These are phyloP conservation scores for Galeopsomyia nigrocyanea DNA, from an alignment of 2,888 invertebrate genomes.

Conservation along the genomic window DNA sequence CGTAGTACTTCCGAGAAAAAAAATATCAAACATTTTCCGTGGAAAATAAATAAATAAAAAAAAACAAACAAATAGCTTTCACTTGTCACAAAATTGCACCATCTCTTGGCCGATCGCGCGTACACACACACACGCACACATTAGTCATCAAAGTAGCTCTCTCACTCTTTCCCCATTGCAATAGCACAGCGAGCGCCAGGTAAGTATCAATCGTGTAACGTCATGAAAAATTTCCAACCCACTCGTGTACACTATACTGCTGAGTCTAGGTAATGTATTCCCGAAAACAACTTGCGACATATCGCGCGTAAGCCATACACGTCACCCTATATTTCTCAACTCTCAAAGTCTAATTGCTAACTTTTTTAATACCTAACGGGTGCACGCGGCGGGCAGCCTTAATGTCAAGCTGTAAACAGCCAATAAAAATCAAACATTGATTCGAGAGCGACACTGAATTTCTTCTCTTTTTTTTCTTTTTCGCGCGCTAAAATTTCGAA, in stretches of 20 bases:
- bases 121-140: not conserved
- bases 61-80: conserved; percentile 26
- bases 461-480: too few relatives aligned
- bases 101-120: not conserved
- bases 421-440: too few relatives aligned
- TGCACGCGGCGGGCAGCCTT: too few relatives aligned
- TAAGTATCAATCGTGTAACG: not conserved
- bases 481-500: too few relatives aligned
- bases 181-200: too few relatives aligned
- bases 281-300: conserved; percentile 19
- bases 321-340: not conserved
- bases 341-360: too few relatives aligned
- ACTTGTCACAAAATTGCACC: conserved; percentile 38
- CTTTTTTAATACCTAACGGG: too few relatives aligned
- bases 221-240: not conserved
- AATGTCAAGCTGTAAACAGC: too few relatives aligned
- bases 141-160: conserved; percentile 1
- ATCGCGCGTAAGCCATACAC: not conserved
- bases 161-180: conserved; percentile 16
- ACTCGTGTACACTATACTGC: not conserved
- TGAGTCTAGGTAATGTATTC: conserved; percentile 2
- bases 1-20: too few relatives aligned
- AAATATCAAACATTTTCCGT: too few relatives aligned
- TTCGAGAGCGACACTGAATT: too few relatives aligned
- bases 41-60: too few relatives aligned